Evolutionary conservation across 2,797 vertebrate species (phyloP).

Genomic region (Microctenopoma stevenorrisi): DNA sequence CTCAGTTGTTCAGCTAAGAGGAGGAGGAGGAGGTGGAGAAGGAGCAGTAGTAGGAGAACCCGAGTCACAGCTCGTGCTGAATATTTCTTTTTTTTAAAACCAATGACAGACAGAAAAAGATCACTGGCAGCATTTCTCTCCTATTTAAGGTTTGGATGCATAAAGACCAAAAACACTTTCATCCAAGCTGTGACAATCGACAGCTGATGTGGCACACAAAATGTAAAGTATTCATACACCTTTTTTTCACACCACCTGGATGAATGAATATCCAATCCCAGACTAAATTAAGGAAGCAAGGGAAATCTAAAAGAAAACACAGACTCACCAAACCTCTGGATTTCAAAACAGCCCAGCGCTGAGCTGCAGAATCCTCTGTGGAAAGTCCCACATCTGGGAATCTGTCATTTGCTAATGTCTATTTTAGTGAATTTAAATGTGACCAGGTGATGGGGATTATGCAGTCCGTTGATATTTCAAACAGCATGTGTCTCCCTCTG

Average conservation of each 20-base stretch:
- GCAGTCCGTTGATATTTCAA: background rate
- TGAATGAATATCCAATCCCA: too few relatives aligned
- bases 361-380: slow-evolving; percentile 34
- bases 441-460: background rate
- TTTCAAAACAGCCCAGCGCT: slow-evolving; percentile 66
- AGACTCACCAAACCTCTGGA: slow-evolving; percentile 48
- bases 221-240: background rate
- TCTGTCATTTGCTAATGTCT: slow-evolving; percentile 28
- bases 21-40: background rate
- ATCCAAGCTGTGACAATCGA: too few relatives aligned
- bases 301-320: slow-evolving; percentile 31
- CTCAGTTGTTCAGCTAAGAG: slow-evolving; percentile 12
- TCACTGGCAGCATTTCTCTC: background rate
- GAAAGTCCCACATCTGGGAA: slow-evolving; percentile 54
- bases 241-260: too few relatives aligned
- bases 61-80: slow-evolving; percentile 1
- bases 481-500: slow-evolving; percentile 73
- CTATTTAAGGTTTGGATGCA: background rate
- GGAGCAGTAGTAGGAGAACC: background rate
- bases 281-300: too few relatives aligned
- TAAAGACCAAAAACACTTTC: background rate
- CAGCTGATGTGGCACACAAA: too few relatives aligned
- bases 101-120: background rate
- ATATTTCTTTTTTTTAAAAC: slow-evolving; percentile 24
- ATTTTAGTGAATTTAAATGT: slow-evolving; percentile 18